Evolutionary conservation across 2,888 invertebrate genomes (phyloP), one percentile per base, ranked within the genome.

Genomic region (Lasius platythorax): DNA sequence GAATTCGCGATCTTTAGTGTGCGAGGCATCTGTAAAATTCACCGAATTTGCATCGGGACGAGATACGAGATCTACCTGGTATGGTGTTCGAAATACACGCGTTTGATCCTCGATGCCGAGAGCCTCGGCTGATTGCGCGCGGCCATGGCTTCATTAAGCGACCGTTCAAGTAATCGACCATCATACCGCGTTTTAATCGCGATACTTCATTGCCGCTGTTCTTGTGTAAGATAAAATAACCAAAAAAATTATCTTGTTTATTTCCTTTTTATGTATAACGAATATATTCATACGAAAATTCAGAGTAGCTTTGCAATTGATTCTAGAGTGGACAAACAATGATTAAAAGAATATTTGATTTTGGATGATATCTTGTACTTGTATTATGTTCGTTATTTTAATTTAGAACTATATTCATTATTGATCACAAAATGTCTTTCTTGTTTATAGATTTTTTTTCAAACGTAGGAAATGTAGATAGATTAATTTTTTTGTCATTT

Each of bases 1-100:
- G 90, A 90, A 90, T 90, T 87, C 89, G 89, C 85, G 90, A 90
- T 90, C 90, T 90, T 90, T 90, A 89, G 89, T 87, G 88, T 63
- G 89, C 84, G 86, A 86, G 86, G 87, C 86, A 90, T 90, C 87
- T 89, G 87, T 84, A 90, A 87, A 90, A 90, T 90, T 89, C 90
- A 87, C 73, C 89, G 90, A 90, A 90, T 90, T 90, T 90, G 90
- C 90, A 90, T 90, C 86, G 82, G 46, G 85, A 75, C 86, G 87
- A 90, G 90, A 90, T 90, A 90, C 90, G 90, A 86, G 87, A 90
- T 90, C 90, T 88, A 82, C 70, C 64, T 79, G 66, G 83, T 76
- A 64, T 23, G 66, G 56, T 66, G 64, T 40, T 67, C 70, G 70
- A 75, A 78, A 85, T 83, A 84, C 84, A 64, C 73, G 56, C 63